Evolutionary conservation across 2,797 vertebrate species (phyloP).

Genomic region (Lithobates sylvaticus): DNA sequence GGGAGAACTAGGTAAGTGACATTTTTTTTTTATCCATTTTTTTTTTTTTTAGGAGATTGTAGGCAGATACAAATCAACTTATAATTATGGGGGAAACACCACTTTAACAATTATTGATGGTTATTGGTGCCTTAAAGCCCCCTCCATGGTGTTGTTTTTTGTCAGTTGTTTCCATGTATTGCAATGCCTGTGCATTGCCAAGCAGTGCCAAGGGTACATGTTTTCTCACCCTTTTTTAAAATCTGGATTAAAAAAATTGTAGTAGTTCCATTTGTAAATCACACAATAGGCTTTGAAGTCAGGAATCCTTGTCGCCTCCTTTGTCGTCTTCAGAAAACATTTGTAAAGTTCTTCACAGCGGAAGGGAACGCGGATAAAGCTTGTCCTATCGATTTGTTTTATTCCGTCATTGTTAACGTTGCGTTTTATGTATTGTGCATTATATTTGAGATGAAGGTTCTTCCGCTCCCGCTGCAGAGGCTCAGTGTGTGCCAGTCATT

Average conservation of each 20-base stretch:
- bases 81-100: too few species aligned
- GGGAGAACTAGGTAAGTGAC: too few species aligned
- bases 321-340: neutral
- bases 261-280: too few species aligned
- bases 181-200: neutral
- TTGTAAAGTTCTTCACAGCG: neutral
- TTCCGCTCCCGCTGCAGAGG: neutral
- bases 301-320: neutral
- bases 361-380: neutral
- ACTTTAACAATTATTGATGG: too few species aligned
- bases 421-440: neutral
- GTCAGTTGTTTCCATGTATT: neutral
- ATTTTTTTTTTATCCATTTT: too few species aligned
- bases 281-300: too few species aligned
- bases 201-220: neutral
- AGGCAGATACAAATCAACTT: too few species aligned
- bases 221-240: neutral
- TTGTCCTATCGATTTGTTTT: neutral
- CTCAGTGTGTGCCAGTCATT: slow-evolving; percentile 4
- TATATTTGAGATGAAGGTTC: neutral
- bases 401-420: too few species aligned
- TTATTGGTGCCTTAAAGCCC: too few species aligned
- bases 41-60: too few species aligned
- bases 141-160: too few species aligned
- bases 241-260: too few species aligned